Base-by-base conservation (phyloP, 2,797 vertebrate species). In the Melanitta fusca region DNA sequence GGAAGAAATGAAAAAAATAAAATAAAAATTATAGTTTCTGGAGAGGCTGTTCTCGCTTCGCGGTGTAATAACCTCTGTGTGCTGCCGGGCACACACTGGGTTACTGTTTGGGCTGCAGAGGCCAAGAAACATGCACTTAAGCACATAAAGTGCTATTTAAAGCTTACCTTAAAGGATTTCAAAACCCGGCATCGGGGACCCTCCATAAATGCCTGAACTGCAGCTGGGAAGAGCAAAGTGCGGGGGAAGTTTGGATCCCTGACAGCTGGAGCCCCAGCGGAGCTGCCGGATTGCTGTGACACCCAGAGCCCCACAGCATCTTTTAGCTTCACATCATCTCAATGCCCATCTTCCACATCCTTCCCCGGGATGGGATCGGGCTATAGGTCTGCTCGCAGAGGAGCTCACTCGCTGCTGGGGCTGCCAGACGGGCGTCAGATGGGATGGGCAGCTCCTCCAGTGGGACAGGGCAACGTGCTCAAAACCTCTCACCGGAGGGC, bases 401-500 rank as follows among this genome's bases (percentile, higher is more conserved):
- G n/a, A 30, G 2, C 78, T 72, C 15, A 49, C 45, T 88, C 2
- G 1, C n/a, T 89, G 41, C 51, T 60, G 47, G 74, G 54, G 38
- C 58, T 83, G 80, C 32, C 72, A 58, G 27, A 16, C 0, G 1
- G 16, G 20, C 83, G 70, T 54, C 49, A 3, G 77, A 51, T 1
- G 73, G 64, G 77, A 51, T 1, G 73, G 68, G 15, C 68, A 54
- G 10, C 57, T 51, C 24, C 27, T 47, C 66, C 64, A 53, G 64
- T 66, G 22, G 60, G 8, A 68, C 49, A 68, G 77, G 56, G 51
- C 85, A 54, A 13, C 1, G 3, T 0, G 0, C 30, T 89, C 70
- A 89, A 86, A 87, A 85, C 43, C 0, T 0, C 58, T 74, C 1
- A 2, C 25, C 43, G 20, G 7, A 86, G 66, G 4, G n/a, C 0